Evolutionary conservation across 2,113 vertebrate genomes (phyloP), one percentile per base, ranked within the genome.

Genomic region (Pterocles burchelli): DNA sequence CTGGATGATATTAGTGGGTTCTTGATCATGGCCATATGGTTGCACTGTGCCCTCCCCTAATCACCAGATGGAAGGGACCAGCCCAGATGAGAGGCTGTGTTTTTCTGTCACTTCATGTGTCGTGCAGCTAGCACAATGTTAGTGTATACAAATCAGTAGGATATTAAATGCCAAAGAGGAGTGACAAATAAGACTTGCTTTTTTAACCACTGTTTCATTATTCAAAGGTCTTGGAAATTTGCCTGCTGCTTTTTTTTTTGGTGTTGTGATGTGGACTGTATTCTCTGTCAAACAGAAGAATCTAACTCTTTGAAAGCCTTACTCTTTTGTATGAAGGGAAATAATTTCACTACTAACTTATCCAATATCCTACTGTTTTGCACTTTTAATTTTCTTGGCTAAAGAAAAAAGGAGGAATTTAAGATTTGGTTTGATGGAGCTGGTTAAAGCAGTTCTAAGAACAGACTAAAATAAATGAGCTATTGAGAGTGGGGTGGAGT

Each of bases 1-100:
- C 67, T 66, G 75, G 82, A 26, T 73, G 82, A 26, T 51, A 19
- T 70, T 73, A 83, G 82, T 88, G 90, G 76, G 85, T 92, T 85
- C 88, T 68, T 94, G 92, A 91, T 79, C 52, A 31, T 11, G 41
- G 45, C 74, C 88, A 87, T 94, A 91, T 91, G 85, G 74, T 16
- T 77, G 87, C 45, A 48, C 78, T 82, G 81, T 93, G 81, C 74
- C 90, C 77, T 94, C 70, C 45, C 78, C 75, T 83, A 29, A 58
- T 66, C 85, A 86, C 79, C 73, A 86, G 89, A 63, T 78, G 73
- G 76, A 92, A 75, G 41, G 72, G 90, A 80, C 86, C 57, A 77
- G 65, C 80, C 76, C 91, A 88, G 80, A 67, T 75, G 83, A 73
- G 65, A 93, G 34, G 24, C 57, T 54, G 48, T 88, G 46, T 43